Evolutionary conservation across 2,797 vertebrate genomes (phyloP), one percentile per base, ranked within the genome.

Genomic region (Acanthiza pusilla): DNA sequence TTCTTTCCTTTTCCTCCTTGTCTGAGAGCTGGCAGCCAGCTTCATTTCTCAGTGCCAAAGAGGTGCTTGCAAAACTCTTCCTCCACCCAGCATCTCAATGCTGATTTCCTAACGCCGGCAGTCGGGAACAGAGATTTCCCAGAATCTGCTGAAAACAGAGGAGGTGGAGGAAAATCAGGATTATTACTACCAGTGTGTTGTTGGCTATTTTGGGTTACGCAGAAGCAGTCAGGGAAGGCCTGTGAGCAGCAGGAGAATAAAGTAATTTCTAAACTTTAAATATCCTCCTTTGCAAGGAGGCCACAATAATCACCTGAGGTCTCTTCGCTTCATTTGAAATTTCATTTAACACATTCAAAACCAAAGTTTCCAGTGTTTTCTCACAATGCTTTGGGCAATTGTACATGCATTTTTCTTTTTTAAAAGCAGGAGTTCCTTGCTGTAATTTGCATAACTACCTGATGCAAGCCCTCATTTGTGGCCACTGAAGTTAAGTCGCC

Each of bases 1-100:
- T 90, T 89, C 9, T 91, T 87, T 87, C 61, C 47, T 85, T 92
- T 95, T 91, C 78, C 51, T 89, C 34, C 57, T 48, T 77, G 45
- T 51, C 61, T 93, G 61, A 94, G 83, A 93, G 27, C 53, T 94
- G 63, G 71, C 74, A 92, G n/a, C 38, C 6, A 79, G 23, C 36
- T 91, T 83, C 4, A 45, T 88, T 89, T 91, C 48, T 85, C 74
- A 85, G 57, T 27, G 89, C 61, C 63, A 80, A 88, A 68, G 68
- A 62, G 50, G 20, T 85, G 20, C 61, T 93, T 80, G 74, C 0
- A 15, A 94, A 95, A 89, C 47, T 71, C 32, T 88, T 89, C 42
- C 57, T 82, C n/a, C 57, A 85, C 72, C 72, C 92, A 85, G 23
- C 42, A 75, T 43, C 57, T 91, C 82, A 68, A 2, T 45, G 8